These are phyloP conservation scores for Bemisia tabaci DNA, from an alignment of 1,140 invertebrate species.

Conservation along the genomic window DNA sequence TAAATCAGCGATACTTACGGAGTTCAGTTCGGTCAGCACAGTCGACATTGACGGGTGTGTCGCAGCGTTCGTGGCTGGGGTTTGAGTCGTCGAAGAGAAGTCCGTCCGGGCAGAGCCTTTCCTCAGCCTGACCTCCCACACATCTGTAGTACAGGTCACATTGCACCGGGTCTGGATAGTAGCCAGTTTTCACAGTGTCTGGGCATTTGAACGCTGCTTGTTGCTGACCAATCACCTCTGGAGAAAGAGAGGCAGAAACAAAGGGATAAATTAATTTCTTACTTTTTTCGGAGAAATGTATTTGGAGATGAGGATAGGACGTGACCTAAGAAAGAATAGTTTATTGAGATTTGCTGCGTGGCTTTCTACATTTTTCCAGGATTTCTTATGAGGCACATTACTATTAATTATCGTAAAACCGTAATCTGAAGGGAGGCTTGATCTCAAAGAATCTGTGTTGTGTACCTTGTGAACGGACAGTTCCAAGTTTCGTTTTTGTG, in stretches of 20 bases:
- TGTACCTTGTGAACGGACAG: too few relatives aligned
- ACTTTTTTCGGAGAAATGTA: neutral
- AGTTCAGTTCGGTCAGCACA: constrained; percentile 56
- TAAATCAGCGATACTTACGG: constrained; percentile 66
- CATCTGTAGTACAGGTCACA: constrained; percentile 74
- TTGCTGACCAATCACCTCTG: constrained; percentile 3
- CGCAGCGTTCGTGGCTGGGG: constrained; percentile 57
- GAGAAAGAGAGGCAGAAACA: neutral
- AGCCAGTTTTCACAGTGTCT: constrained; percentile 55
- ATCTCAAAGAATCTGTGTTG: too few relatives aligned
- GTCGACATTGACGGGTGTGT: constrained; percentile 63
- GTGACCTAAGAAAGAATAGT: too few relatives aligned
- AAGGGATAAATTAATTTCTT: neutral
- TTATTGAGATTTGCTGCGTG: too few relatives aligned
- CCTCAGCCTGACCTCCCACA: constrained; percentile 42
- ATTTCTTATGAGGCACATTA: too few relatives aligned
- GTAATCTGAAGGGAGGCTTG: too few relatives aligned
- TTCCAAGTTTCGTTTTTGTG: too few relatives aligned
- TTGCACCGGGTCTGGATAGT: constrained; percentile 56
- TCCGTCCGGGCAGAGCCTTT: constrained; percentile 65
- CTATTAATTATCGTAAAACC: too few relatives aligned
- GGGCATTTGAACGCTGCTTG: constrained; percentile 39
- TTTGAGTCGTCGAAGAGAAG: constrained; percentile 63
- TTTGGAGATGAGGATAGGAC: neutral
- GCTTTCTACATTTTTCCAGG: too few relatives aligned